These are phyloP conservation scores for Apus apus DNA, from an alignment of 2,113 vertebrate genomes.

Conservation along the genomic window DNA sequence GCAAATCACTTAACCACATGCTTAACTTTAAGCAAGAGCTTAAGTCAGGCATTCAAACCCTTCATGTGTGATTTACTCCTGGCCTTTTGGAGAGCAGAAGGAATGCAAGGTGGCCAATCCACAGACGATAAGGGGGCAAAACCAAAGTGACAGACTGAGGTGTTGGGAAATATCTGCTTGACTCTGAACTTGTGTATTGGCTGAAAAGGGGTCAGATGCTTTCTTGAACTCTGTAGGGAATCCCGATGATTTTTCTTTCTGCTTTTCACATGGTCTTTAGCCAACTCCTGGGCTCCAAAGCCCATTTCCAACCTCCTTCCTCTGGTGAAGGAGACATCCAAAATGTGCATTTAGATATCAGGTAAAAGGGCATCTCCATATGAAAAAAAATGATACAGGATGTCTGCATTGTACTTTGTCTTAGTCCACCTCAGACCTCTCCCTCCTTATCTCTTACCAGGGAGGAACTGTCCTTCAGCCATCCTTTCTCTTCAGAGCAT, in stretches of 20 bases:
- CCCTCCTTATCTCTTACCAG: not conserved
- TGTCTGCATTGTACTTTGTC: not conserved
- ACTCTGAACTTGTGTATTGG: slow-evolving; percentile 8
- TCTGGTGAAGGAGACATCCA: not conserved
- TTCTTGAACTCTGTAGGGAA: not conserved
- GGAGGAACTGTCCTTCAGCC: not conserved
- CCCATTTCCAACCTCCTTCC: not conserved
- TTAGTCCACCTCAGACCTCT: not conserved
- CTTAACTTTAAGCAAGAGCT: slow-evolving; percentile 37
- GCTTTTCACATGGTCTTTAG: not conserved
- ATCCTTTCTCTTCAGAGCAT: not conserved
- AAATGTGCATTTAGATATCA: not conserved
- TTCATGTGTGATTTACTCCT: slow-evolving; percentile 1
- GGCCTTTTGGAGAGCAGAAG: slow-evolving; percentile 21
- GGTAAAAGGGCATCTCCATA: not conserved
- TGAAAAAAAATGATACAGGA: accelerated
- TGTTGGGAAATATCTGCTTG: slow-evolving; percentile 17
- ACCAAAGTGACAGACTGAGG: not conserved
- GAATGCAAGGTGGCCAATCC: slow-evolving; percentile 20
- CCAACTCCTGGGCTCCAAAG: not conserved
- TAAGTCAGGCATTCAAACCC: slow-evolving; percentile 44
- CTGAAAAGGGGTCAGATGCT: not conserved
- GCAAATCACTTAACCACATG: slow-evolving; percentile 32
- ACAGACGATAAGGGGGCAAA: slow-evolving; percentile 28
- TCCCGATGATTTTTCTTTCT: not conserved